phyloP scores from a whole-genome alignment of 1,140 invertebrate species.

The Megathymus violae region DNA sequence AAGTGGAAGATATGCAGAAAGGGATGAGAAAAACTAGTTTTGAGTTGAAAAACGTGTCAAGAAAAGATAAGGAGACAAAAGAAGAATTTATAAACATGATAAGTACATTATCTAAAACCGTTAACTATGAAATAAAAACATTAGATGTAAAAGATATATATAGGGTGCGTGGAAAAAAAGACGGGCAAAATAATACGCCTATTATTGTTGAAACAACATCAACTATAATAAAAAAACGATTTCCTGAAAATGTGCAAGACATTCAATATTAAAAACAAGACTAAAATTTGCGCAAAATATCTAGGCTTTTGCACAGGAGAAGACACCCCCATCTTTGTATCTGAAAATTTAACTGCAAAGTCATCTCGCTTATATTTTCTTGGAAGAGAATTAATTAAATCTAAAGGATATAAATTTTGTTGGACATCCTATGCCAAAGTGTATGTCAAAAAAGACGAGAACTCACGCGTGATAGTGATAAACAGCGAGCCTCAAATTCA shows the following conservation, averaged over 20 bases:
- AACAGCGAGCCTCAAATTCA: slow-evolving; percentile 18
- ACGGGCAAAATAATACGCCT: neutral
- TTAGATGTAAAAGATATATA: slow-evolving; percentile 17
- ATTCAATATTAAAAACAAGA: slow-evolving; percentile 30
- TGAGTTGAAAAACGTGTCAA: slow-evolving; percentile 13
- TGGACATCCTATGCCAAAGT: slow-evolving; percentile 23
- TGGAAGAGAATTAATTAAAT: slow-evolving; percentile 1
- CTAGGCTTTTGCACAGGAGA: slow-evolving; percentile 11
- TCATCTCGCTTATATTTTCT: slow-evolving; percentile 23
- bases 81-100: slow-evolving; percentile 4
- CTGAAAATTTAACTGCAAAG: slow-evolving; percentile 16
- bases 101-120: neutral
- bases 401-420: slow-evolving; percentile 22
- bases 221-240: slow-evolving; percentile 43
- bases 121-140: neutral
- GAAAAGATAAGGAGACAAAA: slow-evolving; percentile 5
- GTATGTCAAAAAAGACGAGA: slow-evolving; percentile 13
- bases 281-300: slow-evolving; percentile 29
- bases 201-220: slow-evolving; percentile 10
- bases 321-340: slow-evolving; percentile 23
- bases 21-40: neutral
- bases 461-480: slow-evolving; percentile 6
- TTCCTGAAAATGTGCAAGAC: slow-evolving; percentile 46
- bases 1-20: slow-evolving; percentile 5
- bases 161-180: slow-evolving; percentile 10